These are phyloP conservation scores for Picathartes gymnocephalus DNA, from an alignment of 2,113 vertebrate genomes.

Conservation along the genomic window DNA sequence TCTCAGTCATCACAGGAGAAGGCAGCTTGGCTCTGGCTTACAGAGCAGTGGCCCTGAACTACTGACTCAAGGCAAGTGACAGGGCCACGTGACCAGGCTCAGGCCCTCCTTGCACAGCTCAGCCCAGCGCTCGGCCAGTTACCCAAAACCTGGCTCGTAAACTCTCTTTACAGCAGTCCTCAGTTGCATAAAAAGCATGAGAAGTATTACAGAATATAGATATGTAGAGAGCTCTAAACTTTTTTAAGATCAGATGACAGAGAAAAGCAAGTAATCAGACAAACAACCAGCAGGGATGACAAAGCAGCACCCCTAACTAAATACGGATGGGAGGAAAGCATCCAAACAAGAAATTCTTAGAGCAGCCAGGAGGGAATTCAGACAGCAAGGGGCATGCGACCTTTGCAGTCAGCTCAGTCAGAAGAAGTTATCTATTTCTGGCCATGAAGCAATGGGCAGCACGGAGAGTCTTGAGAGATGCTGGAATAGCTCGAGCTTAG, in stretches of 20 bases:
- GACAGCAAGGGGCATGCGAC: neutral
- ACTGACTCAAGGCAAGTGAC: neutral
- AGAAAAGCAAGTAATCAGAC: neutral
- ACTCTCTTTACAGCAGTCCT: neutral
- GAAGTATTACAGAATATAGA: neutral
- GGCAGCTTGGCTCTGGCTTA: neutral
- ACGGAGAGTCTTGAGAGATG: neutral
- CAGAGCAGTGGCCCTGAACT: fast-evolving
- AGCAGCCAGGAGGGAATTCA: neutral
- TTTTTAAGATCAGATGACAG: neutral
- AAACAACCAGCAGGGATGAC: neutral
- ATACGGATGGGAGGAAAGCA: neutral
- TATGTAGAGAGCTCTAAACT: neutral
- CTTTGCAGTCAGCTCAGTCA: neutral
- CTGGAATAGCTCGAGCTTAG: neutral
- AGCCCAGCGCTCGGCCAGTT: neutral
- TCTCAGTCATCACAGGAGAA: neutral
- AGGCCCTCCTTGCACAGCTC: neutral
- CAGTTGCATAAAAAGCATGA: neutral
- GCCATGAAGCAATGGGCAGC: neutral
- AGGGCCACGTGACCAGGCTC: neutral
- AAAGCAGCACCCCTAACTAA: neutral
- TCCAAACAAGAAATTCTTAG: neutral
- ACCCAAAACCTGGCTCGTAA: neutral
- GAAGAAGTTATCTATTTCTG: conserved; percentile 42